Conservation (phyloP, 2,797 vertebrate genomes). For the Ctenosaura bakeri region DNA sequence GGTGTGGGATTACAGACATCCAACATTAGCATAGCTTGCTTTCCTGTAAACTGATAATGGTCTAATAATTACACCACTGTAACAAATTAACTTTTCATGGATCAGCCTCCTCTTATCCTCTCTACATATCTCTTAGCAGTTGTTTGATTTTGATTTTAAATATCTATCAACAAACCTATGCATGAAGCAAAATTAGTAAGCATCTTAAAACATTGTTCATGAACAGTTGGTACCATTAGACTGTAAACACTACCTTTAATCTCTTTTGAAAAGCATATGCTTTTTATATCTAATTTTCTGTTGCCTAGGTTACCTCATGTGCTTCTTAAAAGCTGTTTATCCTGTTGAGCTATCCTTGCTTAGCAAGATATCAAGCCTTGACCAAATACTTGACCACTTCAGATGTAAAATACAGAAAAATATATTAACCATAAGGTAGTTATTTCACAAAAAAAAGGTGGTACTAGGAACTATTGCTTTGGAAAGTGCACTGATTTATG, state of each 20-base stretch:
- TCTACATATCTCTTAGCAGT: neutral
- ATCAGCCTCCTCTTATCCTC: neutral
- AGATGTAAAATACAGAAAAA: neutral
- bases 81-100: neutral
- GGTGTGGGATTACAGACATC: neutral
- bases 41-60: neutral
- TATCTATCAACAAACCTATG: neutral
- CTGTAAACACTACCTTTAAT: neutral
- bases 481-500: neutral
- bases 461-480: neutral
- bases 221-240: neutral
- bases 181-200: neutral
- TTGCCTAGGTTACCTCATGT: constrained; percentile 26
- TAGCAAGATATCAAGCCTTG: neutral
- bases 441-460: neutral
- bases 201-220: neutral
- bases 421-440: constrained; percentile 24
- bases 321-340: constrained; percentile 26
- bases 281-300: neutral
- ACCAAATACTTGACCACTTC: neutral
- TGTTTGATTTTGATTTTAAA: neutral
- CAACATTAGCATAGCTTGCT: neutral
- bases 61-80: neutral
- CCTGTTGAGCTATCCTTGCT: neutral
- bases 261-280: neutral